Percentiles rank a stretch among this genome's conserved stretches.
These are phyloP conservation scores for Bombus soroeensis DNA, from an alignment of 1,140 invertebrate species.

Conservation along the genomic window DNA sequence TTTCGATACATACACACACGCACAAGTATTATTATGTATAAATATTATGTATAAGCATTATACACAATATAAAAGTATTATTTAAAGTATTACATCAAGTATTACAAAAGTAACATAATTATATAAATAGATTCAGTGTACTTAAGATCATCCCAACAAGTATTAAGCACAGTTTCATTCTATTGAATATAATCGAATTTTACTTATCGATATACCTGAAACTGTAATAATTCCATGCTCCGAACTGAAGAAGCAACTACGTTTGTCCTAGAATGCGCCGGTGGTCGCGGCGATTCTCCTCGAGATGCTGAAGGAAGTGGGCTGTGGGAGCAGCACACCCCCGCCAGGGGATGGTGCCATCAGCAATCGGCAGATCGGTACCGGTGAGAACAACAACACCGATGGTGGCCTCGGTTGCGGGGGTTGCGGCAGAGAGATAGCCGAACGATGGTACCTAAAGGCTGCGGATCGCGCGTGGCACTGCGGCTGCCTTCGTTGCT, in stretches of 20 bases:
- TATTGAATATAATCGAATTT: not conserved
- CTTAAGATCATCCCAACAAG: too few species aligned
- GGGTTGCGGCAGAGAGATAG: slow-evolving; percentile 80
- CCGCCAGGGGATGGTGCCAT: slow-evolving; percentile 71
- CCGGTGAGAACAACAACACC: slow-evolving; percentile 63
- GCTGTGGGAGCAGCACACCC: slow-evolving; percentile 78
- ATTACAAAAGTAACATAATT: too few species aligned
- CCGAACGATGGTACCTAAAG: slow-evolving; percentile 89
- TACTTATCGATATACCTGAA: not conserved
- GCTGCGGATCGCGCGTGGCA: slow-evolving; percentile 96
- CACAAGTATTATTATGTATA: too few species aligned
- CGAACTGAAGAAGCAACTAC: not conserved
- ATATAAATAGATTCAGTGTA: not conserved
- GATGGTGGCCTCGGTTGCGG: slow-evolving; percentile 74
- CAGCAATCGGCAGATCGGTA: slow-evolving; percentile 60
- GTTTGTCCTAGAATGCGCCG: slow-evolving; percentile 55
- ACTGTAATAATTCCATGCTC: not conserved
- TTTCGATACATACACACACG: too few species aligned
- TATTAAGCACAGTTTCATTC: not conserved
- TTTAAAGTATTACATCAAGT: too few species aligned
- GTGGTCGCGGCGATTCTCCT: slow-evolving; percentile 36
- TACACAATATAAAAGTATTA: too few species aligned
- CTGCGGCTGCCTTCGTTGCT: slow-evolving; percentile 92
- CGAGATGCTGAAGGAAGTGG: slow-evolving; percentile 82
- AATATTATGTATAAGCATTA: too few species aligned